These are phyloP conservation scores for Mayetiola destructor DNA, from an alignment of 2,888 invertebrate species.

Conservation along the genomic window DNA sequence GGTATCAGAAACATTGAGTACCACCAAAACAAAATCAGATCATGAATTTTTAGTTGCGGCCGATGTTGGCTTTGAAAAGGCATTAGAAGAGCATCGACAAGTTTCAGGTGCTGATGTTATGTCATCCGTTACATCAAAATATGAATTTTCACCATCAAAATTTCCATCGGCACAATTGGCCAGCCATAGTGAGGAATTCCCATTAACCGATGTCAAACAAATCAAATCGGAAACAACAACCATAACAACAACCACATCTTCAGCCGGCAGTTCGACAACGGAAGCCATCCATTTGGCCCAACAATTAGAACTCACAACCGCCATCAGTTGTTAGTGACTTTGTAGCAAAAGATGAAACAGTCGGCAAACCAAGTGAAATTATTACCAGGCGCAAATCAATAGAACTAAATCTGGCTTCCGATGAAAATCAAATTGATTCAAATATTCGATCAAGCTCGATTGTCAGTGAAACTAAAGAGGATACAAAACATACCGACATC, in stretches of 20 bases:
- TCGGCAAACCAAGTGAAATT: conserved; percentile 16
- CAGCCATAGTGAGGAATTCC: conserved; percentile 26
- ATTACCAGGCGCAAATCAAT: too few relatives aligned
- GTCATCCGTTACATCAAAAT: conserved; percentile 47
- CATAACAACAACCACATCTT: too few relatives aligned
- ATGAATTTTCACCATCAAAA: conserved; percentile 39
- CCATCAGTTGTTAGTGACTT: conserved; percentile 16
- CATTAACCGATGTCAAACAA: conserved; percentile 32
- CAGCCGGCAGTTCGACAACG: too few relatives aligned
- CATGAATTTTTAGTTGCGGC: conserved; percentile 49
- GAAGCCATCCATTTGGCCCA: too few relatives aligned
- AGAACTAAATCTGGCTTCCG: neutral
- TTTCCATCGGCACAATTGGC: conserved; percentile 21
- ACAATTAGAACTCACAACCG: conserved; percentile 14
- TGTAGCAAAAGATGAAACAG: conserved; percentile 12
- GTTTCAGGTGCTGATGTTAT: conserved; percentile 48
- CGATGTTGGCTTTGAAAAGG: conserved; percentile 56
- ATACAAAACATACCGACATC: neutral
- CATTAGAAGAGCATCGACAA: conserved; percentile 51
- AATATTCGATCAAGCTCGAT: conserved; percentile 21
- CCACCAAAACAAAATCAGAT: conserved; percentile 19
- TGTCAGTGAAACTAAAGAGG: conserved; percentile 25
- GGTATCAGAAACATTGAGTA: neutral
- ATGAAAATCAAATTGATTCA: neutral
- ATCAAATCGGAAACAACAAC: too few relatives aligned